Conservation (phyloP, 1,140 invertebrate genomes). For the Bombus impatiens region DNA sequence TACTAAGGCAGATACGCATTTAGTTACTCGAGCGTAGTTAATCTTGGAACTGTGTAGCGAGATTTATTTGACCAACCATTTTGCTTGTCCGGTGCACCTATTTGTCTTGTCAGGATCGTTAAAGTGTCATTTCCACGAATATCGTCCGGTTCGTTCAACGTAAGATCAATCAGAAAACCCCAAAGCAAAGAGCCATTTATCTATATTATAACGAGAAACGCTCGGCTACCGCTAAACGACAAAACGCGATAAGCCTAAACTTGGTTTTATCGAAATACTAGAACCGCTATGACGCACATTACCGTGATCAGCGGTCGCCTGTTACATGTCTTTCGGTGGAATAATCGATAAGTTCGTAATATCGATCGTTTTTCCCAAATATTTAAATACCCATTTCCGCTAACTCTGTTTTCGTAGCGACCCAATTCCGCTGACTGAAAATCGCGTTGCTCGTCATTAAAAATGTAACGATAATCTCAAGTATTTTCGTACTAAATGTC, state of each 20-base stretch:
- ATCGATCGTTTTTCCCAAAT: slow-evolving; percentile 24
- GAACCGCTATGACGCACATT: not conserved
- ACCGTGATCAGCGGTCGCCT: not conserved
- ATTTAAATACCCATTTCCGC: slow-evolving; percentile 41
- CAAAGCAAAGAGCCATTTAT: slow-evolving; percentile 53
- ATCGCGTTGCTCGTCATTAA: not conserved
- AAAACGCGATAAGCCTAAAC: slow-evolving; percentile 19
- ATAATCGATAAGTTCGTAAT: slow-evolving; percentile 29
- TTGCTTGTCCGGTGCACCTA: slow-evolving; percentile 63
- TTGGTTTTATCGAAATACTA: not conserved
- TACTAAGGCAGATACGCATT: slow-evolving; percentile 61
- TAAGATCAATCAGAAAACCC: slow-evolving; percentile 62
- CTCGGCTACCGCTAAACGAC: too few relatives aligned
- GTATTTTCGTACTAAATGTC: slow-evolving; percentile 7
- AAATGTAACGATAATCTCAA: not conserved
- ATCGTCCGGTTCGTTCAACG: slow-evolving; percentile 49
- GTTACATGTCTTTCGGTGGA: not conserved
- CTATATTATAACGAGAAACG: slow-evolving; percentile 44
- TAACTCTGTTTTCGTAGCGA: slow-evolving; percentile 50
- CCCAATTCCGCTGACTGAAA: slow-evolving; percentile 49
- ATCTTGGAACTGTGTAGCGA: slow-evolving; percentile 68
- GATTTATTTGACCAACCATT: slow-evolving; percentile 69
- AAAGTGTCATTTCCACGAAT: slow-evolving; percentile 75
- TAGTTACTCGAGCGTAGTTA: slow-evolving; percentile 68
- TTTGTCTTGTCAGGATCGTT: slow-evolving; percentile 70